Percentiles rank a stretch among this genome's conserved stretches.
phyloP scores from a whole-genome alignment of 1,140 invertebrate species.

The Oryzaephilus surinamensis region DNA sequence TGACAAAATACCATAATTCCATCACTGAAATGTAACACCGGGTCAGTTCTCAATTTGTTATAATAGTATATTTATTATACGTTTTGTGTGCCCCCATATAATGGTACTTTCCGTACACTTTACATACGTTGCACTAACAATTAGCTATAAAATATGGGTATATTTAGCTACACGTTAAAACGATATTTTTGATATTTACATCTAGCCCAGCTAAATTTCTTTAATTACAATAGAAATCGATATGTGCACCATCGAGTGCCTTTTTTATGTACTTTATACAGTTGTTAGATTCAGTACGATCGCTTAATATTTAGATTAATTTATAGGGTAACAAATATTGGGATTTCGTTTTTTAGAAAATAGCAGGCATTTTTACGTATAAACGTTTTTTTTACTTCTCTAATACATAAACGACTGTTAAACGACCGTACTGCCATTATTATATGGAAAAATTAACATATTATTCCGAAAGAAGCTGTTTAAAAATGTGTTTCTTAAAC shows the following conservation, averaged over 20 bases:
- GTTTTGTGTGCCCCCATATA: neutral
- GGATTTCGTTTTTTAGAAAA: no score
- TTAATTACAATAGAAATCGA: slow-evolving; percentile 13
- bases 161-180: slow-evolving; percentile 4
- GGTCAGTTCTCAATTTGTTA: slow-evolving; percentile 12
- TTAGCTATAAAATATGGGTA: slow-evolving; percentile 15
- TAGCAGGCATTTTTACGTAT: no score
- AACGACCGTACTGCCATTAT: no score
- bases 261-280: slow-evolving; percentile 13
- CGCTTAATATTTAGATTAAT: no score
- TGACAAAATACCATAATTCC: slow-evolving; percentile 33
- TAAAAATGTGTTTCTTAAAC: no score
- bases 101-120: no score
- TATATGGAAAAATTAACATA: no score
- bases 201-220: slow-evolving; percentile 16
- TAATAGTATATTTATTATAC: neutral
- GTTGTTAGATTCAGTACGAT: no score
- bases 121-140: slow-evolving; percentile 8
- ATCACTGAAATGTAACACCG: slow-evolving; percentile 28
- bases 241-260: slow-evolving; percentile 18
- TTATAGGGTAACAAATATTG: no score
- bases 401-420: no score
- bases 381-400: no score
- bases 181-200: slow-evolving; percentile 14
- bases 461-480: no score